Evolutionary conservation across 2,113 vertebrate species (phyloP).

Genomic region (Heterocephalus glaber): DNA sequence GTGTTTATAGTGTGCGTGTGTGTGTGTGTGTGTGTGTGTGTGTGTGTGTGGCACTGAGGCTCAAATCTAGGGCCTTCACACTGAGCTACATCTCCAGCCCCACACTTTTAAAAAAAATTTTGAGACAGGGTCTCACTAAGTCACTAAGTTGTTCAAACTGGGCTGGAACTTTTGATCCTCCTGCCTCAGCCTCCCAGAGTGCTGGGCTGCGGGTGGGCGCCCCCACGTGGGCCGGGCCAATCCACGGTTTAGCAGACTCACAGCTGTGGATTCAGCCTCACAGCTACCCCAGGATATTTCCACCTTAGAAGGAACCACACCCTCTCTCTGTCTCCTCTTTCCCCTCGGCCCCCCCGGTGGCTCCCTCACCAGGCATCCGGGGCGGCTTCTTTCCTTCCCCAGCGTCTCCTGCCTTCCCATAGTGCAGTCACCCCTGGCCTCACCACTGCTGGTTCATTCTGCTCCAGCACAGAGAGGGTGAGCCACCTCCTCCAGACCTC

Average conservation of each 20-base stretch:
- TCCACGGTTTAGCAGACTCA: neutral
- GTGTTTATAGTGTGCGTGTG: neutral
- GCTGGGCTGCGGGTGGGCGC: neutral
- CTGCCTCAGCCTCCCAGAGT: neutral
- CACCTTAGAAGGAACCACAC: neutral
- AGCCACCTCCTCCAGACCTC: neutral
- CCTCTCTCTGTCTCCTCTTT: neutral
- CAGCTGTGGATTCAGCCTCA: neutral
- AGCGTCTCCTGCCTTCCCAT: neutral
- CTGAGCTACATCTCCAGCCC: neutral
- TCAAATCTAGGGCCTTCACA: neutral
- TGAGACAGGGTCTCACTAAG: neutral
- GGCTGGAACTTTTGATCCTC: neutral
- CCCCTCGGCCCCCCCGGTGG: no score
- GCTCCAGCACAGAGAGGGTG: neutral
- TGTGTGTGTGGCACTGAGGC: neutral
- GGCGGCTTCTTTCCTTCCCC: neutral
- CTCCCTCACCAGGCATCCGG: neutral
- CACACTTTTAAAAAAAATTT: neutral
- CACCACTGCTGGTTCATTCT: neutral
- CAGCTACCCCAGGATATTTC: neutral
- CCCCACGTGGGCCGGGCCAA: neutral
- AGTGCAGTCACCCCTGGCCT: no score
- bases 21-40: no score
- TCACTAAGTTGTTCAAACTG: neutral